Percentiles rank a stretch among this genome's conserved stretches.
phyloP scores from a whole-genome alignment of 2,113 vertebrate genomes.

The Ramphastos sulfuratus region DNA sequence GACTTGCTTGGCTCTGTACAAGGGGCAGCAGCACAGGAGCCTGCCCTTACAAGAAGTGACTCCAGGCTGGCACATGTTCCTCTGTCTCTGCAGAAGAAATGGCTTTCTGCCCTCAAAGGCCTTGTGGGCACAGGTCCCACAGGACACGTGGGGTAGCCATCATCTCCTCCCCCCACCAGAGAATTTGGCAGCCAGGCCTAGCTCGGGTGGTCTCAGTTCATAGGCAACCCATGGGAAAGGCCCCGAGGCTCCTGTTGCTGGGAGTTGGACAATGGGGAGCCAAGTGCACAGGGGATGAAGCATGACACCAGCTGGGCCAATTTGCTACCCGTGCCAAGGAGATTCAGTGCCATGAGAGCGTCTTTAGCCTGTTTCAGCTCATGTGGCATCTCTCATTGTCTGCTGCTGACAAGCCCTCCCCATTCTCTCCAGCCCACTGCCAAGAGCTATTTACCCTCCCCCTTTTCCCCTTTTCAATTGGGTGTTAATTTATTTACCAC shows the following conservation, averaged over 20 bases:
- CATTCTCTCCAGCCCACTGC: background rate
- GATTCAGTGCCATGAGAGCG: conserved; percentile 2
- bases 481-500: conserved; percentile 33
- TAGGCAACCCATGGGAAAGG: conserved; percentile 46
- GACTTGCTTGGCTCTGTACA: background rate
- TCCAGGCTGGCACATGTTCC: background rate
- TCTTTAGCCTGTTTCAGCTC: conserved; percentile 15
- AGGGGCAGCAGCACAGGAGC: background rate
- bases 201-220: background rate
- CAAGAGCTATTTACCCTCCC: conserved; percentile 12
- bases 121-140: background rate
- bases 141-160: background rate
- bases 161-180: background rate
- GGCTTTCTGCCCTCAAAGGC: background rate
- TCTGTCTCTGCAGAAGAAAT: background rate
- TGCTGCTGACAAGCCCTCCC: conserved; percentile 25
- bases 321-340: background rate
- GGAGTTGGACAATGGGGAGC: conserved; percentile 46
- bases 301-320: conserved; percentile 32
- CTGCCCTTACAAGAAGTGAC: background rate
- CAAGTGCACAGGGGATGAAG: background rate
- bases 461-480: background rate
- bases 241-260: conserved; percentile 26
- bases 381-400: conserved; percentile 41
- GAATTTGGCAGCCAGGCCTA: conserved; percentile 1